Evolutionary conservation across 2,888 invertebrate species (phyloP), one percentile per base, ranked within the genome.

Genomic region (Macrosiphum euphorbiae): DNA sequence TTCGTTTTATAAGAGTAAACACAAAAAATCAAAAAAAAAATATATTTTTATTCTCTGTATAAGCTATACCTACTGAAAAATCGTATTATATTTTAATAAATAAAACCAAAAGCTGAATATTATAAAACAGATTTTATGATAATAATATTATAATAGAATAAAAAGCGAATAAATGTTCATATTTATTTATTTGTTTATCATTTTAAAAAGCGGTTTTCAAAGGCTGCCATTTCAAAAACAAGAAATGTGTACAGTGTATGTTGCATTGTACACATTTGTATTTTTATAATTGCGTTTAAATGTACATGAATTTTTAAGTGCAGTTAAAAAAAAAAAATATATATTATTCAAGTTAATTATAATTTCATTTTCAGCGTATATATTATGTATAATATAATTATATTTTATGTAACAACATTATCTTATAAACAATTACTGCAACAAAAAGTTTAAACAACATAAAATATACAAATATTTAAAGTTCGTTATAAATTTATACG

Each of bases 381-480:
- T 7, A 85, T 52, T 52, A 85, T 85, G 26, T 85, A 85, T 85
- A 85, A 85, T 85, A 85, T 28, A 85, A 85, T 28, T 26, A 85
- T 26, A 13, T 44, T 67, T 78, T 41, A 78, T 78, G 7, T 78
- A 78, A 78, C 78, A 78, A 78, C 35, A 78, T 78, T 35, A 78
- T 78, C 35, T 78, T 78, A 85, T 26, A 85, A 85, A 85, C 44
- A 85, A 85, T 85, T 85, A 85, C 44, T 44, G 28, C 28, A 85
- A 78, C 35, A 44, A 8, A 85, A 85, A 85, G 44, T 85, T 85
- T 44, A 85, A 28, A 85, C 44, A 85, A 44, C 28, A 85, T 44
- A 85, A 85, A 44, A 85, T 85, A 41, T 28, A 44, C 85, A 85
- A 44, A 85, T 85, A 85, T 24, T 85, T 41, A 85, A 85, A 85